Evolutionary conservation across 2,797 vertebrate species (phyloP), one percentile per base, ranked within the genome.

Genomic region (Pampus argenteus): DNA sequence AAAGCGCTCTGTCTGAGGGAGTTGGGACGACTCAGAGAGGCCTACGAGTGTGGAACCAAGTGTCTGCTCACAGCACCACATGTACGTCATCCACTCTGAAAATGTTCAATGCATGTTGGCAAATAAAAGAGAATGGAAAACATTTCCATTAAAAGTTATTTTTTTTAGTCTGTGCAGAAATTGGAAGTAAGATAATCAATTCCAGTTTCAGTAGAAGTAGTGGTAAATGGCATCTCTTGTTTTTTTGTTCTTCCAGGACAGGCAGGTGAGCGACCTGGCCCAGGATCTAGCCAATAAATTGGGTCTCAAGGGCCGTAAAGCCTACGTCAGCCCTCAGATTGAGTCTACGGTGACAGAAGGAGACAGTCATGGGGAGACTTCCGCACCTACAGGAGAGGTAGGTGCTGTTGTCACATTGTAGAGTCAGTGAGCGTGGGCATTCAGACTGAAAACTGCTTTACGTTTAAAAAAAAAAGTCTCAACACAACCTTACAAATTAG

Each of bases 211-310:
- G 40, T 44, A 44, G 15, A 8, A 44, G 15, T 7, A 44, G 40
- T 8, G 17, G 5, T 44, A 7, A 44, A 18, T 9, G 6, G 6
- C 6, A 5, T 9, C 15, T 34, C 2, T 11, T 15, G 17, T 57
- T 26, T 72, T 55, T 31, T 25, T 60, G 14, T 70, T 76, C 13
- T 48, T 82, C 14, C 86, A 99, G 98, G 98, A 99, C 91, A 93
- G 96, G 71, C 97, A 96, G 0, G 97, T 99, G 34, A 95, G 94
- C 0, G 97, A 99, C 0, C 90, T 99, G 66, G 98, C 97, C 55
- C 97, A 99, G 93, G 97, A 99, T 81, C 94, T 99, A 81, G 98
- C 98, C 23, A 96, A 93, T 87, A 99, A 97, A 89, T 91, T 99
- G 69, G 97, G 98, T 47, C 81, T 99, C 78, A 97, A 96, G 65